Evolutionary conservation across 2,888 invertebrate genomes (phyloP).

Genomic region (Notodonta ziczac): DNA sequence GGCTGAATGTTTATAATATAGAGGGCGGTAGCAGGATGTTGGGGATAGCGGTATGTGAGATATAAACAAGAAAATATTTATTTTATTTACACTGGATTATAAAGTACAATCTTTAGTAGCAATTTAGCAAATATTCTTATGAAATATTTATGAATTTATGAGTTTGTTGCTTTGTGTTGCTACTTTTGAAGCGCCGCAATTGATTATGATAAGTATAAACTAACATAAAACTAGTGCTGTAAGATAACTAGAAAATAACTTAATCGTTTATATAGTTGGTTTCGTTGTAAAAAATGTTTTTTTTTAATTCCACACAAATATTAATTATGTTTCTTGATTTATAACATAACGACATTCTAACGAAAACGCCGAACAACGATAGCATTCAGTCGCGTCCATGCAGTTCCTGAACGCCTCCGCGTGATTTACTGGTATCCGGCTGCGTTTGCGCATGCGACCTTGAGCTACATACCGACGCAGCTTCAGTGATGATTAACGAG

Average conservation of each 20-base stretch:
- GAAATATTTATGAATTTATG: too few species aligned
- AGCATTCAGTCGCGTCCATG: constrained; percentile 11
- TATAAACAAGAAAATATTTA: constrained; percentile 1
- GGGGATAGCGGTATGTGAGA: constrained; percentile 5
- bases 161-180: too few species aligned
- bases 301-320: neutral
- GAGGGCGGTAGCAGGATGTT: constrained; percentile 6
- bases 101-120: neutral
- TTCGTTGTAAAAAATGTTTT: neutral
- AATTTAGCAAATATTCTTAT: too few species aligned
- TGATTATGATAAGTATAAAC: too few species aligned
- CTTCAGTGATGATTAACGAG: neutral
- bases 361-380: constrained; percentile 13
- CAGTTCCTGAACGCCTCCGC: constrained; percentile 8
- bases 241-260: too few species aligned
- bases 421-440: constrained; percentile 15
- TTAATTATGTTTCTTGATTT: neutral
- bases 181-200: too few species aligned
- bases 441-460: constrained; percentile 19
- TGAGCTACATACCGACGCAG: constrained; percentile 8
- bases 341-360: neutral
- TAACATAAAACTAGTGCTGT: too few species aligned
- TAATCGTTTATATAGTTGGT: too few species aligned
- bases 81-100: too few species aligned
- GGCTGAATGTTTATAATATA: constrained; percentile 35